Evolutionary conservation across 1,140 invertebrate genomes (phyloP).

Genomic region (Ylistrum balloti): DNA sequence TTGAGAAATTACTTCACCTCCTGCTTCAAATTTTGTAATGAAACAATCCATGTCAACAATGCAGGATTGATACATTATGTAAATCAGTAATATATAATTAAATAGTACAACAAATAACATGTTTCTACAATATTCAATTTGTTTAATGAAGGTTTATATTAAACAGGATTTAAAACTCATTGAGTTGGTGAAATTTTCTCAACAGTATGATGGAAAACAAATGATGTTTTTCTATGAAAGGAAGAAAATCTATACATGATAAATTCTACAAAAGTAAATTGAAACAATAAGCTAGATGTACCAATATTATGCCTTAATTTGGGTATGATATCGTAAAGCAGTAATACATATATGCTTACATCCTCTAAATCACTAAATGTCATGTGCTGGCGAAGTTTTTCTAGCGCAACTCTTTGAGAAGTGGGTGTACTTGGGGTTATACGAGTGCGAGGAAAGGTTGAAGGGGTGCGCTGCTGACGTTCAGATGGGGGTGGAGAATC

Average conservation of each 20-base stretch:
- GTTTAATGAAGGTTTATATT: not conserved
- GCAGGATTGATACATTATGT: too few species aligned
- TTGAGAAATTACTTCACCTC: not conserved
- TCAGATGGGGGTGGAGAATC: constrained; percentile 77
- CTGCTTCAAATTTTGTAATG: constrained; percentile 16
- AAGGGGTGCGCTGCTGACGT: constrained; percentile 73
- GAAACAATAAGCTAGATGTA: constrained; percentile 1
- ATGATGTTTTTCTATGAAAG: not conserved
- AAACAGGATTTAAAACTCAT: not conserved
- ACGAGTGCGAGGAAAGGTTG: constrained; percentile 76
- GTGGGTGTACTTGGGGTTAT: constrained; percentile 74
- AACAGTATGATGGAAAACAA: not conserved
- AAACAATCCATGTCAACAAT: too few species aligned
- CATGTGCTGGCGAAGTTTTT: constrained; percentile 78
- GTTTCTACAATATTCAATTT: too few species aligned
- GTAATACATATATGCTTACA: constrained; percentile 68
- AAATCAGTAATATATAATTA: too few species aligned
- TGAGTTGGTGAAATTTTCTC: not conserved
- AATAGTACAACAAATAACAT: too few species aligned
- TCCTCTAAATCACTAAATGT: constrained; percentile 79
- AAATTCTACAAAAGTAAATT: not conserved
- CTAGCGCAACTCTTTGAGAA: constrained; percentile 75
- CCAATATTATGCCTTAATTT: not conserved
- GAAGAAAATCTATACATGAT: not conserved
- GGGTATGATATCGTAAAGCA: not conserved